These are phyloP conservation scores for Drosophila mayaguana DNA, from an alignment of 2,888 invertebrate genomes.

Conservation along the genomic window DNA sequence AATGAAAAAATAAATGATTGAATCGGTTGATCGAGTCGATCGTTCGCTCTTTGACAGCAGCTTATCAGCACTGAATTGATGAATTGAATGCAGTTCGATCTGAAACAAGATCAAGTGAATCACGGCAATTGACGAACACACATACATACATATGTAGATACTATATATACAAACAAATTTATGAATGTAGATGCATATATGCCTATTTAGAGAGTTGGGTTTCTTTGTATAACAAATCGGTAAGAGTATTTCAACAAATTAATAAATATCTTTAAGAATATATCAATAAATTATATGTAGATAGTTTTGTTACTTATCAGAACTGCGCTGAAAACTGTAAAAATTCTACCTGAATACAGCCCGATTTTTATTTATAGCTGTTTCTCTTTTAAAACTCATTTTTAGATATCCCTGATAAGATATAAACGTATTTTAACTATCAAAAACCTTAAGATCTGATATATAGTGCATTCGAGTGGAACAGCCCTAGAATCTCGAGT, in stretches of 20 bases:
- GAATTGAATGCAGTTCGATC: constrained; percentile 8
- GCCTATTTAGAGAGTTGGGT: neutral
- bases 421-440: neutral
- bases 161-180: neutral
- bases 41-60: constrained; percentile 5
- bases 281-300: too few species aligned
- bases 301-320: too few species aligned
- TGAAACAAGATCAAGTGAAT: constrained; percentile 14
- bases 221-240: neutral
- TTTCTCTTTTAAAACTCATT: too few species aligned
- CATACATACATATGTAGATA: neutral
- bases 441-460: neutral
- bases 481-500: too few species aligned
- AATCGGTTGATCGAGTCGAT: constrained; percentile 12
- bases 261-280: too few species aligned
- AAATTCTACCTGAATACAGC: too few species aligned
- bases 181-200: neutral
- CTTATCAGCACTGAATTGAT: constrained; percentile 17
- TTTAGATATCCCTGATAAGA: too few species aligned
- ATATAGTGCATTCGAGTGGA: neutral
- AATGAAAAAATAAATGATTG: constrained; percentile 2
- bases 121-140: neutral
- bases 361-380: too few species aligned
- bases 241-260: neutral
- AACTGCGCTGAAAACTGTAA: too few species aligned